A percentile compares a stretch with the other conserved stretches of the same genome.
Conservation (phyloP, 1,140 invertebrate species). For the Galendromus occidentalis region DNA sequence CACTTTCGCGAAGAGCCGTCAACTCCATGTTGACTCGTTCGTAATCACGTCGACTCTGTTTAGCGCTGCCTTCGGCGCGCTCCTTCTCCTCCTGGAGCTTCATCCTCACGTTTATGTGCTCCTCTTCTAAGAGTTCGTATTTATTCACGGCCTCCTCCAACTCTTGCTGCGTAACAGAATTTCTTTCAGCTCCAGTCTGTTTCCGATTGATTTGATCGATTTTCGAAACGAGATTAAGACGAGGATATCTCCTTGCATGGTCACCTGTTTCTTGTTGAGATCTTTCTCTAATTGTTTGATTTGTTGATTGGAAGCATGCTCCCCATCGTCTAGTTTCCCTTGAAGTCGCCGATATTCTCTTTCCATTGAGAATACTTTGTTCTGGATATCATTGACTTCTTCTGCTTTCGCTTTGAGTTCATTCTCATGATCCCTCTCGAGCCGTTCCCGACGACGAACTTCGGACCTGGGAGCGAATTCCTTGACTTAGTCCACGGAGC, state of each 20-base stretch:
- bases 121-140: background rate
- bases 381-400: constrained; percentile 40
- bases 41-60: constrained; percentile 29
- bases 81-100: constrained; percentile 17
- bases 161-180: background rate
- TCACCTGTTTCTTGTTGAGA: constrained; percentile 13
- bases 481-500: too few species aligned
- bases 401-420: constrained; percentile 41
- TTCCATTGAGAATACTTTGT: constrained; percentile 24
- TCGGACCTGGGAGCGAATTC: constrained; percentile 33
- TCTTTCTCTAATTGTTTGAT: constrained; percentile 40
- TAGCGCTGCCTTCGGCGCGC: constrained; percentile 12
- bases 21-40: constrained; percentile 41
- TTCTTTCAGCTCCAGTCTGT: background rate
- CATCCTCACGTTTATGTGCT: constrained; percentile 12
- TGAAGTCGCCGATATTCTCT: constrained; percentile 24
- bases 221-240: background rate
- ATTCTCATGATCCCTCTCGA: constrained; percentile 38
- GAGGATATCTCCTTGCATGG: too few species aligned
- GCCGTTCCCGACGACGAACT: constrained; percentile 38
- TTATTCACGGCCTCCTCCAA: constrained; percentile 23
- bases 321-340: constrained; percentile 38
- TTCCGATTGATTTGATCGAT: too few species aligned
- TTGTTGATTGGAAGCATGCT: constrained; percentile 42
- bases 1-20: constrained; percentile 42